Percentiles rank a stretch among this genome's conserved stretches.
These are phyloP conservation scores for Crocuta crocuta DNA, from an alignment of 2,113 vertebrate species.

Conservation along the genomic window DNA sequence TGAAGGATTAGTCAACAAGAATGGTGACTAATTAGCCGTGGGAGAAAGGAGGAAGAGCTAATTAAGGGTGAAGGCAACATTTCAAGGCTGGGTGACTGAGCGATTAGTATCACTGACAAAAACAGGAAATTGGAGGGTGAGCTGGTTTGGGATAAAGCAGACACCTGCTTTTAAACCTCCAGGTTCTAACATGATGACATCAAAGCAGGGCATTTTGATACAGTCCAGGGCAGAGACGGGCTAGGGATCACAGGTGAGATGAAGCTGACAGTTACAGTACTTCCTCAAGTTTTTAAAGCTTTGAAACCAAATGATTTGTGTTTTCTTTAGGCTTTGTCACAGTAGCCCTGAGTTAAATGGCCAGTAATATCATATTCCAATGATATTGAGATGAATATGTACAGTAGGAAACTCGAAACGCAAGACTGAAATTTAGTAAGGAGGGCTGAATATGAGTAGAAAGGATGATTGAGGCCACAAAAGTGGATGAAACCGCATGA, in stretches of 20 bases:
- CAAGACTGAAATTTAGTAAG: background rate
- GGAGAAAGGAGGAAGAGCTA: constrained; percentile 18
- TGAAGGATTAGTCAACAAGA: constrained; percentile 41
- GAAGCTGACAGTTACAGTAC: background rate
- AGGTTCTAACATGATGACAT: background rate
- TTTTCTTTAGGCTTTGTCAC: background rate
- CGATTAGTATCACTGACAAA: constrained; percentile 20
- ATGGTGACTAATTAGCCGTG: constrained; percentile 50
- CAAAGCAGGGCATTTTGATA: background rate
- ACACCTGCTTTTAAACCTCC: constrained; percentile 35
- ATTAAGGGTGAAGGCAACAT: constrained; percentile 32
- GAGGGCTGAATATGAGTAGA: background rate
- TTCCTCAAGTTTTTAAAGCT: background rate
- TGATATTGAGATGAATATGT: background rate
- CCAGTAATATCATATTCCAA: background rate
- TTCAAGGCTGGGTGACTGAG: constrained; percentile 42
- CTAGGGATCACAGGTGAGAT: background rate
- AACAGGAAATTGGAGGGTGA: background rate
- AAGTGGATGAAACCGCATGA: background rate
- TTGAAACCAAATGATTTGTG: background rate
- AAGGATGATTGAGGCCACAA: background rate
- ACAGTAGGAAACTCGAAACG: background rate
- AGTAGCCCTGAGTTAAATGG: background rate
- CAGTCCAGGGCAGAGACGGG: background rate
- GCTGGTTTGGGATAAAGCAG: background rate